A percentile compares a stretch with the other conserved stretches of the same genome.
Evolutionary conservation across 2,113 vertebrate species (phyloP).

Genomic region (Macheiramphus alcinus): DNA sequence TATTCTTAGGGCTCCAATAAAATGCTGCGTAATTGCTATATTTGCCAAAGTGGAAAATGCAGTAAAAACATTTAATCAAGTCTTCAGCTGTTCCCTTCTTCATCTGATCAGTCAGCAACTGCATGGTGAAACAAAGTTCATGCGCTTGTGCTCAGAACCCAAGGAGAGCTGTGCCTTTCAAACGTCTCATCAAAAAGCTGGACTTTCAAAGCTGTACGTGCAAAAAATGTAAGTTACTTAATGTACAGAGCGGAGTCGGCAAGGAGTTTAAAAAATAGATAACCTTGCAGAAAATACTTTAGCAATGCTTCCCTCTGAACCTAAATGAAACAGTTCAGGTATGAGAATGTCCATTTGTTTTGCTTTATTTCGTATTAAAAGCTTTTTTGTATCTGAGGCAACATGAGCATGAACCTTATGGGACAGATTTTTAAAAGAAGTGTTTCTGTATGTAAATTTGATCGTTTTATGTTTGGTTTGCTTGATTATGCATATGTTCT

Average conservation of each 20-base stretch:
- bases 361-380: background rate
- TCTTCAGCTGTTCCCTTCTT: conserved; percentile 5
- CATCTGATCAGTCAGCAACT: background rate
- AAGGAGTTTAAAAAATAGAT: background rate
- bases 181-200: background rate
- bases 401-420: background rate
- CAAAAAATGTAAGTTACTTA: background rate
- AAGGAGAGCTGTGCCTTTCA: background rate
- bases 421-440: background rate
- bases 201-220: background rate
- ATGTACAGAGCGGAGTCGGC: background rate
- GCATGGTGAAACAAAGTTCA: background rate
- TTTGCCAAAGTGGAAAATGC: background rate
- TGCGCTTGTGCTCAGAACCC: background rate
- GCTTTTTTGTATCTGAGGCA: background rate
- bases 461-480: background rate
- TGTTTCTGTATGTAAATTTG: background rate
- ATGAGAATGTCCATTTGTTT: background rate
- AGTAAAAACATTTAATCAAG: conserved; percentile 10
- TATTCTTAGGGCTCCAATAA: background rate
- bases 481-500: background rate
- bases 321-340: background rate
- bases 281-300: background rate
- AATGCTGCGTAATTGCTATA: background rate
- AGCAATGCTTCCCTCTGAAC: background rate